These are phyloP conservation scores for Labeo catla DNA, from an alignment of 2,113 vertebrate genomes.

Conservation along the genomic window DNA sequence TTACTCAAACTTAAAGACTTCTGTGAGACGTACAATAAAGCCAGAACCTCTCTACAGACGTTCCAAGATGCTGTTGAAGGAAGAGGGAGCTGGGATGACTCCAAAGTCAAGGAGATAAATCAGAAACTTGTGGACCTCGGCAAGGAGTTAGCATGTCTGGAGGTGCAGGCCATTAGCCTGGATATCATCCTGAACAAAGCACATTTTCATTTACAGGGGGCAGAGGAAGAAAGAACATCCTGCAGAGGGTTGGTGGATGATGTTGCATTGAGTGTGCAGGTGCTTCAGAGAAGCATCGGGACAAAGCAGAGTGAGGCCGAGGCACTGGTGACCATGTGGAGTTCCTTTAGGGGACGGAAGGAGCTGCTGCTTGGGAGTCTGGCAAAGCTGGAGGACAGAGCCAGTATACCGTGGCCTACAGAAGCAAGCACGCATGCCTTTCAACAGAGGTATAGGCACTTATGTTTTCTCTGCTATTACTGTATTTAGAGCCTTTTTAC, in stretches of 20 bases:
- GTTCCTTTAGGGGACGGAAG: constrained; percentile 82
- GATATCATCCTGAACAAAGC: constrained; percentile 87
- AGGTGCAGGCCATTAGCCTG: constrained; percentile 79
- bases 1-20: constrained; percentile 79
- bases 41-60: constrained; percentile 67
- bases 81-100: constrained; percentile 82
- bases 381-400: constrained; percentile 84
- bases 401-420: constrained; percentile 75
- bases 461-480: not conserved
- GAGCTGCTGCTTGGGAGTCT: constrained; percentile 86
- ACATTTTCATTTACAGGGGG: constrained; percentile 81
- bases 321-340: constrained; percentile 79
- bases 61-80: constrained; percentile 82
- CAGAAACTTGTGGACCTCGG: constrained; percentile 74
- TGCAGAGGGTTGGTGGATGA: constrained; percentile 83
- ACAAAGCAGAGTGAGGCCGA: constrained; percentile 93
- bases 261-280: constrained; percentile 80
- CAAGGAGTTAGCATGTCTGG: constrained; percentile 77
- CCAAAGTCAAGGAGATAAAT: constrained; percentile 80
- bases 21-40: constrained; percentile 70
- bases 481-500: not conserved
- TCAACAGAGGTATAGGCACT: constrained; percentile 85
- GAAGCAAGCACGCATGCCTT: constrained; percentile 85
- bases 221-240: constrained; percentile 78
- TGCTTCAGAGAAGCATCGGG: constrained; percentile 86